phyloP scores from a whole-genome alignment of 2,888 invertebrate genomes.

The Scotopteryx bipunctaria region DNA sequence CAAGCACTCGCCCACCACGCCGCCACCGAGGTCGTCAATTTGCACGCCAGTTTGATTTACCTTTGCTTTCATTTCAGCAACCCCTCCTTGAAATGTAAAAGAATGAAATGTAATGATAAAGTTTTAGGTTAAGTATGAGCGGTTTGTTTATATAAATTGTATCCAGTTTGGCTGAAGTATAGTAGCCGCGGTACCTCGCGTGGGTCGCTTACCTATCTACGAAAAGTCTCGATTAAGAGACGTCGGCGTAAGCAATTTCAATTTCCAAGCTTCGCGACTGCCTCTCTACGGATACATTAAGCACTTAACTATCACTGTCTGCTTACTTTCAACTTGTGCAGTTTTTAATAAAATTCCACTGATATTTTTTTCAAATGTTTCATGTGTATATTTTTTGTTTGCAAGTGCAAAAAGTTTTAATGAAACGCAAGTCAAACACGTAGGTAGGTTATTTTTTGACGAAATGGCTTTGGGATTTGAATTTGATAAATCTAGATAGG shows the following conservation, averaged over 20 bases:
- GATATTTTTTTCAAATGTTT: slow-evolving; percentile 27
- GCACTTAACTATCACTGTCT: slow-evolving; percentile 81
- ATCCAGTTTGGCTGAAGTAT: no score
- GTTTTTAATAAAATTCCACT: slow-evolving; percentile 60
- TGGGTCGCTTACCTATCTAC: no score
- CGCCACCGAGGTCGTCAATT: no score
- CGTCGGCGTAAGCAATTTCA: slow-evolving; percentile 60
- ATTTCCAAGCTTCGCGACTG: slow-evolving; percentile 69
- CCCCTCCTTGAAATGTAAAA: no score
- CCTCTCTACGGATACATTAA: slow-evolving; percentile 77
- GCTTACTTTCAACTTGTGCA: slow-evolving; percentile 69
- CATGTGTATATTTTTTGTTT: slow-evolving; percentile 27
- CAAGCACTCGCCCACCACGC: no score
- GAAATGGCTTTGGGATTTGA: not conserved
- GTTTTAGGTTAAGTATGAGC: no score
- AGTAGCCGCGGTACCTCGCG: no score
- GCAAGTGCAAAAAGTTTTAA: slow-evolving; percentile 15
- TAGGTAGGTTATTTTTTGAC: slow-evolving; percentile 2
- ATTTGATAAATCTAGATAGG: not conserved
- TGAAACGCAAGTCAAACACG: slow-evolving; percentile 14
- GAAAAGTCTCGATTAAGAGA: slow-evolving; percentile 21
- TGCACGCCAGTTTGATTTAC: no score
- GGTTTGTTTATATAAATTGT: no score
- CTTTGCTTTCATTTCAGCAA: no score
- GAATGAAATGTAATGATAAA: no score